Evolutionary conservation across 2,797 vertebrate genomes (phyloP).

Genomic region (Chiroxiphia lanceolata): DNA sequence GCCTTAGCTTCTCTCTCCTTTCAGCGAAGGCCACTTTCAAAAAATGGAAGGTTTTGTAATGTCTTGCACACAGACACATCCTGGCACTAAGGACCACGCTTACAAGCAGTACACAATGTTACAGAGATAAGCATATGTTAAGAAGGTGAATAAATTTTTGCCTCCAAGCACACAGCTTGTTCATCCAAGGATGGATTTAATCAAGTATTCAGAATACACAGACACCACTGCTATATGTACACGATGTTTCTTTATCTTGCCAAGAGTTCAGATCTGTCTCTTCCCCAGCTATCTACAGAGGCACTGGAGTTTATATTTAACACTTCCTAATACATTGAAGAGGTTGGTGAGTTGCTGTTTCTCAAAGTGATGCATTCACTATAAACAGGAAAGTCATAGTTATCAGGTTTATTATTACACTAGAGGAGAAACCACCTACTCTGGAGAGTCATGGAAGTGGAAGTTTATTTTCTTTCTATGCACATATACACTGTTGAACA

Average conservation of each 20-base stretch:
- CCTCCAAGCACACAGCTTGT: not conserved
- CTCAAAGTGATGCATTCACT: not conserved
- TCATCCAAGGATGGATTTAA: not conserved
- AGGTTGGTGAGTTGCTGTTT: not conserved
- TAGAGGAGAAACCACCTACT: not conserved
- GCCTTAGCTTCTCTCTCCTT: not conserved
- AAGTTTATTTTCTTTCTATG: not conserved
- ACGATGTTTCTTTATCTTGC: not conserved
- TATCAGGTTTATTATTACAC: not conserved
- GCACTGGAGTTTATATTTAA: not conserved
- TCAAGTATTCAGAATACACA: not conserved
- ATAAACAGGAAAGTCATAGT: not conserved
- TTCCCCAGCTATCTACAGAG: not conserved
- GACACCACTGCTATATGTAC: accelerated
- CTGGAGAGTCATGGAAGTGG: not conserved
- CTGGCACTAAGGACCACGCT: accelerated
- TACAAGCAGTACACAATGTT: not conserved
- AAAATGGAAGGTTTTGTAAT: not conserved
- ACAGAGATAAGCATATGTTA: not conserved
- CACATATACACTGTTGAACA: not conserved
- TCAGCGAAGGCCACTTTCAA: not conserved
- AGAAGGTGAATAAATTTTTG: not conserved
- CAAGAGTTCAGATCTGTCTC: not conserved
- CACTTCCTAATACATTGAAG: not conserved
- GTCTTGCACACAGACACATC: not conserved